Base-by-base conservation (phyloP, 2,888 invertebrate genomes). In the Hydropsyche betteni region DNA sequence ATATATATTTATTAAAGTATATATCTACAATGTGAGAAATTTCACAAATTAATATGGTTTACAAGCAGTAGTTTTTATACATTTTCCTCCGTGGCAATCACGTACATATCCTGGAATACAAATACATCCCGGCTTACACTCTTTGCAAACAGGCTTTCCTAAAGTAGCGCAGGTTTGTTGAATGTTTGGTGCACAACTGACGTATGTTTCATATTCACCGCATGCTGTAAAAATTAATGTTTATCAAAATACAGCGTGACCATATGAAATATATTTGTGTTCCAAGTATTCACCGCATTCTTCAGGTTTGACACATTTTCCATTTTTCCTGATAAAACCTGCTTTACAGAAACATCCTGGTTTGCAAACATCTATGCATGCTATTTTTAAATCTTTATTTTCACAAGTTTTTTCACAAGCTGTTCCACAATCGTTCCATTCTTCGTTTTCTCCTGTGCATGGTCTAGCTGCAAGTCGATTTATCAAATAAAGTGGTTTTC, bases 91-190 rank as follows among this genome's bases (percentile, higher is more conserved):
- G 4, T 24, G 70, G 6, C 69, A 61, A 61, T 78, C 76, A 10
- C 75, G 64, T 50, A 71, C 77, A 71, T 74, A 77, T 24, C 78
- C 78, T 7, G 64, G 52, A 6, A 75, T 76, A 68, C 78, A 78
- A 58, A 70, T 71, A 36, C 78, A 77, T 16, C 76, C 78, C 55
- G 64, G 69, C 51, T 75, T 77, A 34, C 78, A 76, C 8, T 53
- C 74, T 8, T 75, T 51, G 58, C 53, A 70, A 44, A 74, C 53
- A 44, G 75, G 64, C 50, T 68, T 50, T n/a, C 76, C 75, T 10
- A 78, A 70, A 36, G 70, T 77, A n/a, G 53, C 70, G 14, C 76
- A 78, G 12, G 71, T 69, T 51, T 78, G 76, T 10, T 69, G 55
- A 8, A 76, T 73, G 6, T 75, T 70, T 24, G 75, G 75, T 0